These are phyloP conservation scores for Acanthaster planci DNA, from an alignment of 35 echinoderm and acorn worm species.

Conservation along the genomic window DNA sequence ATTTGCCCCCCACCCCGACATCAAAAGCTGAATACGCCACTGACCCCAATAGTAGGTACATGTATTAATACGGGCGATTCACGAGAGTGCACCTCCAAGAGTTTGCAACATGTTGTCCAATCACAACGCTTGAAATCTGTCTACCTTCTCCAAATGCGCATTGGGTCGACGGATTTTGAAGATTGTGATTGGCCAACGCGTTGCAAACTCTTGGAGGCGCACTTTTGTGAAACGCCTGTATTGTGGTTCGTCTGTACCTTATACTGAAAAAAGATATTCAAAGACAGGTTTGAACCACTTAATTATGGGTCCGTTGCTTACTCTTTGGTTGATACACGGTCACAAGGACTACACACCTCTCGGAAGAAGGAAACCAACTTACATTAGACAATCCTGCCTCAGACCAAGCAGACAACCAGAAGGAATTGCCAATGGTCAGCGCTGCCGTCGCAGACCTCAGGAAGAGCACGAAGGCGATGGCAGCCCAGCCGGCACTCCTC, in stretches of 20 bases:
- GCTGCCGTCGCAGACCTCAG: not conserved
- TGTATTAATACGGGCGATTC: too few relatives aligned
- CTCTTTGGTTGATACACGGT: not conserved
- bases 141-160: too few relatives aligned
- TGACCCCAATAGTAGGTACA: too few relatives aligned
- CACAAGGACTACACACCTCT: not conserved
- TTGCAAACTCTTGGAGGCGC: too few relatives aligned
- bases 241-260: not conserved
- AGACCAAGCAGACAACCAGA: conserved; percentile 78
- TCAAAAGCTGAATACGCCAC: too few relatives aligned
- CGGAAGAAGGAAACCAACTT: not conserved
- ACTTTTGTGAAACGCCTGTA: not conserved
- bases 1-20: too few relatives aligned
- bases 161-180: too few relatives aligned
- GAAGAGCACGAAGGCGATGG: conserved; percentile 32
- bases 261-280: not conserved
- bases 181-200: too few relatives aligned
- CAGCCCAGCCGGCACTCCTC: conserved; percentile 13
- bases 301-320: not conserved
- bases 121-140: too few relatives aligned
- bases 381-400: conserved; percentile 40
- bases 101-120: too few relatives aligned
- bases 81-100: too few relatives aligned
- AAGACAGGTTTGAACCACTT: not conserved
- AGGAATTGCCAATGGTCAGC: conserved; percentile 38